These are phyloP conservation scores for Aspiorhynchus laticeps DNA, from an alignment of 2,113 vertebrate genomes.

Conservation along the genomic window DNA sequence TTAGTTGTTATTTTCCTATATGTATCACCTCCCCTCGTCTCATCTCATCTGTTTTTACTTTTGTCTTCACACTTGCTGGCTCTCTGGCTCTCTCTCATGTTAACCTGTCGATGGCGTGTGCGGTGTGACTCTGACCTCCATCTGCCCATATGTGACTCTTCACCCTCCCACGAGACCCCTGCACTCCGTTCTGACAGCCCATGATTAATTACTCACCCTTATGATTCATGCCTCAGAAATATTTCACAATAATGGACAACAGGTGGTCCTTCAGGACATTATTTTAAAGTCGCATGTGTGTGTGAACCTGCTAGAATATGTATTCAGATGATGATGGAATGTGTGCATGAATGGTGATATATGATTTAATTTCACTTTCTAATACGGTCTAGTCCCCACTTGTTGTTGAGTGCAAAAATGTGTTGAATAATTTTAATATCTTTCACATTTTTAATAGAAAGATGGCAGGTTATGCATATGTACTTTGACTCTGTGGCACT, in stretches of 20 bases:
- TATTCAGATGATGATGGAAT: neutral
- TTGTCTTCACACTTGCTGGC: constrained; percentile 15
- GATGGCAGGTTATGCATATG: neutral
- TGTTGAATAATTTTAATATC: neutral
- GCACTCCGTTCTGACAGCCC: constrained; percentile 39
- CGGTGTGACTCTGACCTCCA: constrained; percentile 44
- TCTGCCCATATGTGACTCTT: constrained; percentile 52
- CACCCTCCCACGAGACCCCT: constrained; percentile 44
- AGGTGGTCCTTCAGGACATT: constrained; percentile 50
- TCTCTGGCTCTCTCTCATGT: neutral
- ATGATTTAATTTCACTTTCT: neutral
- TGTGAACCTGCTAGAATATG: constrained; percentile 19
- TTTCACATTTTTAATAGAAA: neutral
- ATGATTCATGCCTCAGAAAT: constrained; percentile 50
- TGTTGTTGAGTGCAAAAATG: neutral
- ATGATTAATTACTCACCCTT: constrained; percentile 52
- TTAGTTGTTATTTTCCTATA: neutral
- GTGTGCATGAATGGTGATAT: neutral
- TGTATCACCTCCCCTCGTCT: neutral
- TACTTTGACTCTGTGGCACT: neutral
- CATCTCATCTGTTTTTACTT: constrained; percentile 45
- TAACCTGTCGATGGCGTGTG: constrained; percentile 36
- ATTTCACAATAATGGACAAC: constrained; percentile 56
- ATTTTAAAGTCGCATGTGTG: constrained; percentile 16
- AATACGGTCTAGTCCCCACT: neutral